A percentile compares a stretch with the other conserved stretches of the same genome.
phyloP scores from a whole-genome alignment of 2,888 invertebrate genomes.

The Drosophila algonquin region DNA sequence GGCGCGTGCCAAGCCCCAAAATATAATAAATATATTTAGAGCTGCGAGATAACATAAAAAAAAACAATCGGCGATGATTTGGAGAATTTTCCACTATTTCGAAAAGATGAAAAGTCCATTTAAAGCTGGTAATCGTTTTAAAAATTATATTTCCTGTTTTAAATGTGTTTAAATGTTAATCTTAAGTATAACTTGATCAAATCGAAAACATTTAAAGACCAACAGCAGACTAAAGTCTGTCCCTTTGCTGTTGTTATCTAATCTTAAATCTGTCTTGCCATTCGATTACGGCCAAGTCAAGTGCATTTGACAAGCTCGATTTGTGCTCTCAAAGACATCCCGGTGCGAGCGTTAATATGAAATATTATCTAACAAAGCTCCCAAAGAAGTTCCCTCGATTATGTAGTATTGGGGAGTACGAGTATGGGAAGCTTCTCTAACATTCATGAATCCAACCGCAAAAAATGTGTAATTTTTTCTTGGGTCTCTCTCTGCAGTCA shows the following conservation, averaged over 20 bases:
- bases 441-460: conserved; percentile 19
- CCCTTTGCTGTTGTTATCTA: conserved; percentile 11
- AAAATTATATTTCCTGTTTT: neutral
- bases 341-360: conserved; percentile 78
- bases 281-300: conserved; percentile 37
- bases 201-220: too few species aligned
- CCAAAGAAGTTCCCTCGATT: conserved; percentile 13
- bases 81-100: neutral
- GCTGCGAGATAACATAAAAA: neutral
- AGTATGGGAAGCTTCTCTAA: conserved; percentile 17
- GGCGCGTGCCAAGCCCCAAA: conserved; percentile 25
- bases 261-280: conserved; percentile 19
- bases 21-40: conserved; percentile 26
- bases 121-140: neutral
- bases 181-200: neutral
- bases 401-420: neutral
- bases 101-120: neutral
- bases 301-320: conserved; percentile 74
- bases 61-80: neutral
- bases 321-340: conserved; percentile 73
- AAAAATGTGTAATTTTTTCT: conserved; percentile 31
- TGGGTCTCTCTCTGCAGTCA: conserved; percentile 77
- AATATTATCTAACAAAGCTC: conserved; percentile 79
- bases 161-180: neutral
- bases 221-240: neutral